Evolutionary conservation across 2,888 invertebrate genomes (phyloP).

Genomic region (Seira ritae): DNA sequence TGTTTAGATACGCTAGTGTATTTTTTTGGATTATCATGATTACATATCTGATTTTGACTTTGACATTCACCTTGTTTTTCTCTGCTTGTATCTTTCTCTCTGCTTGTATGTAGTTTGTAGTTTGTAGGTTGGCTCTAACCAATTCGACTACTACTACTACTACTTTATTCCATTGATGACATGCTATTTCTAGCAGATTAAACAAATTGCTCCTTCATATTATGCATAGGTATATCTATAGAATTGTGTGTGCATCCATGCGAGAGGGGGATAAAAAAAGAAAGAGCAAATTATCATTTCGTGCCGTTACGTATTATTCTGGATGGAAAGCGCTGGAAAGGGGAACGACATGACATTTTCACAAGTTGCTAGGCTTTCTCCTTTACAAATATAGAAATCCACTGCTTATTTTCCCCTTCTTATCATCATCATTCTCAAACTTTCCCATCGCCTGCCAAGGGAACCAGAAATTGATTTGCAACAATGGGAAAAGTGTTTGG

Average conservation of each 20-base stretch:
- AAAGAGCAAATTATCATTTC: background rate
- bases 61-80: slow-evolving; percentile 28
- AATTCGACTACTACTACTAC: background rate
- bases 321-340: background rate
- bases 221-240: background rate
- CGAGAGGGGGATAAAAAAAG: background rate
- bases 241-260: background rate
- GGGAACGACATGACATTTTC: background rate
- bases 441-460: too few relatives aligned
- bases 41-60: slow-evolving; percentile 27
- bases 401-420: background rate
- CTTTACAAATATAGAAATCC: background rate
- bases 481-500: too few relatives aligned
- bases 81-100: background rate
- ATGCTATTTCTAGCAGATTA: background rate
- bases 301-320: background rate
- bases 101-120: background rate
- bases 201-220: background rate
- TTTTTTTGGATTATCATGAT: slow-evolving; percentile 1
- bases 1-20: background rate
- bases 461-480: too few relatives aligned
- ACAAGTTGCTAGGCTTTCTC: background rate
- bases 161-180: background rate
- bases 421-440: too few relatives aligned
- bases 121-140: too few relatives aligned